Evolutionary conservation across 2,113 vertebrate genomes (phyloP), one percentile per base, ranked within the genome.

Genomic region (Pteruthius melanotis): DNA sequence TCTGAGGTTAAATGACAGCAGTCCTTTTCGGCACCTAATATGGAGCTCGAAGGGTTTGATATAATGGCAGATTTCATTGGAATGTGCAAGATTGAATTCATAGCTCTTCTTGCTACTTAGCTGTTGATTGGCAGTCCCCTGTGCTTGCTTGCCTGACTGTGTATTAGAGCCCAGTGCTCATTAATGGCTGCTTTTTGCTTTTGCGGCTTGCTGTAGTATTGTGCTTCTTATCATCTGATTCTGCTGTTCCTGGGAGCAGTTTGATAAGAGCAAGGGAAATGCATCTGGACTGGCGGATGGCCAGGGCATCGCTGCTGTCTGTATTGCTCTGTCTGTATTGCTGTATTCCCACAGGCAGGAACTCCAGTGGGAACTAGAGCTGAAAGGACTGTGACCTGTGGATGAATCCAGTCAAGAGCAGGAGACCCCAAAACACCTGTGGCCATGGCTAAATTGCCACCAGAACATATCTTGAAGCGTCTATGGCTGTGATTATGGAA

Each of bases 391-490:
- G 44, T 65, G 39, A 45, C 45, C n/a, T 31, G 39, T 52, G 89
- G 39, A 53, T 45, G 30, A 78, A 20, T 59, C 16, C 33, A 35
- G 13, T 30, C 21, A 16, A 64, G 54, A 63, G 20, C 60, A 63
- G 42, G 33, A 57, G 18, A 35, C 10, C 24, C 20, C 0, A 0
- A 40, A 75, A 22, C 15, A 4, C 28, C 49, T 42, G 30, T 35
- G 37, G 5, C 47, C 13, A 7, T 81, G 54, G 23, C 21, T 52
- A 22, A 44, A 27, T 28, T 5, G 35, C 21, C 33, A 15, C 13
- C 33, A 56, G 23, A 50, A 9, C 11, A 20, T 5, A 31, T 3
- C 56, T 69, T 0, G 0, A 45, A 71, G 30, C 2, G 0, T 39
- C 44, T 27, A 0, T 45, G 56, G 15, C 4, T 0, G 13, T 50